These are phyloP conservation scores for Ophioninae sp. DNA, from an alignment of 2,888 invertebrate species.

Conservation along the genomic window DNA sequence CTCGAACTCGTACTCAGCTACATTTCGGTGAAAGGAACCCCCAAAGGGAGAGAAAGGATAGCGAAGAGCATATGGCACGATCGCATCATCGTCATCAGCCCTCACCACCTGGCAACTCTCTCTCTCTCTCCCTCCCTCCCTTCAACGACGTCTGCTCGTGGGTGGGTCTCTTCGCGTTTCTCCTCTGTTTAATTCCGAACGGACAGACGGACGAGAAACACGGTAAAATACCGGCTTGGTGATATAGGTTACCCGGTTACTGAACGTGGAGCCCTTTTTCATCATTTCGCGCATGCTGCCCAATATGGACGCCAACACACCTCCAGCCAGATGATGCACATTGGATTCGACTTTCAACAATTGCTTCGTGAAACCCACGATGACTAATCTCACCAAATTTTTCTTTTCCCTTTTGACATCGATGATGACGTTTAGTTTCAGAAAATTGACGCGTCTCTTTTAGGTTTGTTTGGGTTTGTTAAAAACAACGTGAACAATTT, in stretches of 20 bases:
- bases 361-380: neutral
- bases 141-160: conserved; percentile 55
- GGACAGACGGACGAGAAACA: conserved; percentile 32
- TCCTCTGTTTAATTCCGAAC: conserved; percentile 33
- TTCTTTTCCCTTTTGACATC: neutral
- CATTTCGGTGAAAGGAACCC: conserved; percentile 65
- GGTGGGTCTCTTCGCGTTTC: conserved; percentile 47
- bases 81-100: conserved; percentile 71
- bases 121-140: too few species aligned
- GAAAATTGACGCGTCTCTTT: too few species aligned
- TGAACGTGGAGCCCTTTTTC: conserved; percentile 44
- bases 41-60: conserved; percentile 64
- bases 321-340: conserved; percentile 52
- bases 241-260: conserved; percentile 50
- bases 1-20: conserved; percentile 11
- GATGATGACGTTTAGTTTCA: neutral
- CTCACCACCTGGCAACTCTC: conserved; percentile 73
- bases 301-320: conserved; percentile 15
- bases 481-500: too few species aligned
- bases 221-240: conserved; percentile 52
- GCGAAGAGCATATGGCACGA: conserved; percentile 77
- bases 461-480: too few species aligned
- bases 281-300: conserved; percentile 40
- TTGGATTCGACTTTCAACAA: neutral
- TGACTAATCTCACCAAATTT: neutral